Base-by-base conservation (phyloP, 35 echinoderm and acorn worm species). In the Lytechinus pictus region DNA sequence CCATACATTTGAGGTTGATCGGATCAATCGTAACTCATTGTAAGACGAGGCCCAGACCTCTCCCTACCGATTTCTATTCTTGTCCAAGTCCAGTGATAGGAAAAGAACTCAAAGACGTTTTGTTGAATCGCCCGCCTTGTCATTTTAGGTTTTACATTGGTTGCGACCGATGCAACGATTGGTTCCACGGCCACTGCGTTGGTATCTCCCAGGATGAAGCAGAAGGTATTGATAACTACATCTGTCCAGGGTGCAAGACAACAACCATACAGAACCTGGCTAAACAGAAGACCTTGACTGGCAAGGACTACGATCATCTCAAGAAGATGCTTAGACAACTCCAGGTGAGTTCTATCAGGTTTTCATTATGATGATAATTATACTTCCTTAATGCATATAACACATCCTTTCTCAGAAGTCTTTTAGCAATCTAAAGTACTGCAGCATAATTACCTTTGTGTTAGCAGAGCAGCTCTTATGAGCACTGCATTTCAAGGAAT, bases 131-230 rank as follows among this genome's bases (percentile, higher is more conserved):
- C 19, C 14, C 66, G 0, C n/a, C 13, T 61, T 60, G 89, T 92
- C 4, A 54, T 91, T 44, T 11, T 72, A 99, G 98, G 94, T 99
- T 99, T 87, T 99, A 99, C 97, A 99, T 99, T 89, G 98, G 98
- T 16, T 99, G 98, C 95, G 98, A 99, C 86, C 97, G 95, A 27
- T 99, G 98, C 95, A 97, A 99, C 54, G 98, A 99, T 56, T 99
- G 98, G 98, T 99, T 98, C 92, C 98, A 99, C 54, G 98, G 98
- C 54, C 91, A 93, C 28, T 99, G 98, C 94, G 98, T 99, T 0
- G 97, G 97, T 53, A 98, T 99, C 52, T 91, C 96, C 27, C 97
- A 97, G 90, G 89, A 86, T 16, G 98, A 99, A 89, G 98, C 98
- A 54, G 98, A 99, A 87, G 54, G 66, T 33, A 97, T 99, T 21